Conservation (phyloP, 2,797 vertebrate species). For the Pitangus sulphuratus region DNA sequence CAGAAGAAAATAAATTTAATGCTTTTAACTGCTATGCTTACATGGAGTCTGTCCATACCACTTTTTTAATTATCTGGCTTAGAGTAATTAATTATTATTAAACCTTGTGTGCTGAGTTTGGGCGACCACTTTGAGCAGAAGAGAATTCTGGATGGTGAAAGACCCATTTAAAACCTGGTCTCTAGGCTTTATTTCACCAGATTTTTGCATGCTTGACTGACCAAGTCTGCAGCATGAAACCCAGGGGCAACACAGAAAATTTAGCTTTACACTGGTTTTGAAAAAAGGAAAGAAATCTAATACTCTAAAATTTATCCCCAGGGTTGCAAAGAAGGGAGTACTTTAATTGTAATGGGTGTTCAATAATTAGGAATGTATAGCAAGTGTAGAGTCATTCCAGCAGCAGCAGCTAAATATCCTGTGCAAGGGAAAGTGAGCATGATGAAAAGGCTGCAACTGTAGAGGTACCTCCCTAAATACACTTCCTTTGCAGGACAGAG, state of each 20-base stretch:
- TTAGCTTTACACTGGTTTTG: not conserved
- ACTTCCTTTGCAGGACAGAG: conserved; percentile 6
- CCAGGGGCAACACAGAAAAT: not conserved
- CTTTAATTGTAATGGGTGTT: not conserved
- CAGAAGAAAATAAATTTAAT: not conserved
- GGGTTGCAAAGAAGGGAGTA: not conserved
- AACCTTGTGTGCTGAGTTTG: not conserved
- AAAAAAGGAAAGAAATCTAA: not conserved
- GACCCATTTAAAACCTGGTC: not conserved
- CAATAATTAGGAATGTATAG: not conserved
- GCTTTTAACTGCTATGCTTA: not conserved
- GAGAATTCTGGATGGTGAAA: not conserved
- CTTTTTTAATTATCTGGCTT: not conserved
- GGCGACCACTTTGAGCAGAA: not conserved
- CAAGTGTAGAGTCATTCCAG: not conserved
- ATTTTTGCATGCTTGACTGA: conserved; percentile 20
- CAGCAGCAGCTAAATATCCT: not conserved
- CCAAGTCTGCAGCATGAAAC: conserved; percentile 2
- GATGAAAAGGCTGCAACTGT: not conserved
- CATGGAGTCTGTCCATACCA: not conserved
- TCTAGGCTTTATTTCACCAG: conserved; percentile 15
- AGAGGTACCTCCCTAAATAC: not conserved
- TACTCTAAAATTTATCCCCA: not conserved
- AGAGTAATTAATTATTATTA: not conserved
- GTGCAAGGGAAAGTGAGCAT: not conserved